These are phyloP conservation scores for Drosophila setifemur DNA, from an alignment of 1,140 invertebrate genomes.

Conservation along the genomic window DNA sequence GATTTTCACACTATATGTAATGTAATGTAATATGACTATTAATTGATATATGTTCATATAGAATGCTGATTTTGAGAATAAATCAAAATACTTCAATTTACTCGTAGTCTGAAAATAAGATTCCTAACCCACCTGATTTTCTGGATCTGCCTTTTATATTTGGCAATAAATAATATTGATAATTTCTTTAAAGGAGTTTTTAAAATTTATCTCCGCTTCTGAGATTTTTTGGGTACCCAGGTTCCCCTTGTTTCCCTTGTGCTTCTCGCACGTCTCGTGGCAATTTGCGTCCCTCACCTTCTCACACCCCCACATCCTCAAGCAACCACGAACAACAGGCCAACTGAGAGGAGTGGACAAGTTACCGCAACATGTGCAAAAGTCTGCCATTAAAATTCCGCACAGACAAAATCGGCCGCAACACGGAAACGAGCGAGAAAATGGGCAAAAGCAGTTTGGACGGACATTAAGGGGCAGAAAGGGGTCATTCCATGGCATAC, in stretches of 20 bases:
- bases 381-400: slow-evolving; percentile 42
- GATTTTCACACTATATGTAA: no score
- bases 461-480: neutral
- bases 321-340: neutral
- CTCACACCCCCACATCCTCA: neutral
- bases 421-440: slow-evolving; percentile 5
- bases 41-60: no score
- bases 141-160: no score
- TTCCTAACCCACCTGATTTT: no score
- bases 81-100: no score
- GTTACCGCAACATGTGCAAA: slow-evolving; percentile 38
- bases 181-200: neutral
- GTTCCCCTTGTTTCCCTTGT: neutral
- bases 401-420: slow-evolving; percentile 31
- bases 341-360: slow-evolving; percentile 13
- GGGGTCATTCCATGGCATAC: slow-evolving; percentile 83
- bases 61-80: no score
- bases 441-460: neutral
- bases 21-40: no score
- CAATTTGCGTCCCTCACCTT: neutral
- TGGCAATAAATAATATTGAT: neutral
- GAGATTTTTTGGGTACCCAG: neutral
- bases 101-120: no score
- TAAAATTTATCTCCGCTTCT: neutral
- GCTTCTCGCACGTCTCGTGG: neutral